Evolutionary conservation across 2,888 invertebrate genomes (phyloP), one percentile per base, ranked within the genome.

Genomic region (Chloroclystis v-ata): DNA sequence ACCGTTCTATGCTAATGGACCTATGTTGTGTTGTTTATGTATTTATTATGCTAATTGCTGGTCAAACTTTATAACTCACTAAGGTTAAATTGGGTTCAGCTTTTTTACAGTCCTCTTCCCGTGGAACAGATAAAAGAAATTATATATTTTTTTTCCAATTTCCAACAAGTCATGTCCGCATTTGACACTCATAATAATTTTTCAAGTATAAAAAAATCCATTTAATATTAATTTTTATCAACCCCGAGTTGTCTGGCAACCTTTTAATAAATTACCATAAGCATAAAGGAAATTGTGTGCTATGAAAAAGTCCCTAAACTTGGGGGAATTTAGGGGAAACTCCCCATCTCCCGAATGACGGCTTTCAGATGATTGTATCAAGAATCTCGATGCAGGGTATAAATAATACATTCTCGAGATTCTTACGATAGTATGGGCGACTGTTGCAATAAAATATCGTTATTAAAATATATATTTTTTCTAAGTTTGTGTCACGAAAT

Each of bases 181-280:
- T 35, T 8, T 49, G 38, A 47, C 37, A 49, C 43, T 41, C 42
- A 53, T 20, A 50, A 52, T 46, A 49, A 49, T 49, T 52, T 38
- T 43, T 43, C 41, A 26, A 43, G 28, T 20, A 26, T 25, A 16
- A 47, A 54, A 54, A 62, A 59, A 51, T 52, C 35, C 50, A 59
- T 54, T 51, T 46, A 42, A 43, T 43, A 47, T 57, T 46, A 52
- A 56, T 57, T 60, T 57, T 54, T 52, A 54, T 54, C 40, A 7
- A 35, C 39, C 37, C 40, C 44, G 30, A 40, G 47, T 49, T 45
- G 32, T 40, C 51, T 47, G 47, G 47, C 56, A 73, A 65, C 68
- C 72, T 74, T 75, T 78, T 76, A 75, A 75, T 72, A 76, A 69
- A 78, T 78, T 75, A 72, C 62, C 69, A 76, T 73, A 69, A 73